Evolutionary conservation across 53 echinoderm and acorn worm genomes (phyloP), one percentile per base, ranked within the genome.

Genomic region (Hippasteria phrygiana): DNA sequence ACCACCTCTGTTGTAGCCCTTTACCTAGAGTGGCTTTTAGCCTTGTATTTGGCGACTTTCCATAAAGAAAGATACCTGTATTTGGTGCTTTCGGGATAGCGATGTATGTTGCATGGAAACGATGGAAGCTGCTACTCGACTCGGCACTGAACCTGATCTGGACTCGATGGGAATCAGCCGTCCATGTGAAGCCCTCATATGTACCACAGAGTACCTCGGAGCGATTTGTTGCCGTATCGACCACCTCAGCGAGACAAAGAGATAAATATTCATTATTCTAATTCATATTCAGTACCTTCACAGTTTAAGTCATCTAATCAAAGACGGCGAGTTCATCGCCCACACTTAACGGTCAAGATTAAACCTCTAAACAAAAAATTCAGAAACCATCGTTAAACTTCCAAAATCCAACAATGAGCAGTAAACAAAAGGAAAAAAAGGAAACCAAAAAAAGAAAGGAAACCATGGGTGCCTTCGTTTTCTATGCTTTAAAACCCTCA

Each of bases 111-210:
- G 89, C 89, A 41, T 89, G 78, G 80, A 79, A 89, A 20, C 89
- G 67, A 33, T 89, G 75, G 31, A 89, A 89, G 40, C 69, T 39
- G 39, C 34, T 51, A 1, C 32, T 37, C 12, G 79, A 63, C 51
- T 67, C 69, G 6, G 89, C 89, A 36, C 80, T 77, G 62, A 91
- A 88, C 31, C 72, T 75, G 22, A 94, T 16, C 66, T 75, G 43
- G 24, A 89, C 89, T 33, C 84, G 65, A 38, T 84, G 89, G 29
- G 83, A 76, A 40, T 92, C 92, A 12, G 92, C 87, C 24, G 84
- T 89, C 92, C 92, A 92, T 0, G 92, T 73, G 83, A 83, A 92
- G 0, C 66, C 24, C 39, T 73, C 5, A 16, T 70, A 54, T 28
- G 22, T 66, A 7, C 76, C 92, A 29, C 92, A 92, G 40, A 88